Conservation (phyloP, 2,888 invertebrate genomes). For the Dromius quadrimaculatus region DNA sequence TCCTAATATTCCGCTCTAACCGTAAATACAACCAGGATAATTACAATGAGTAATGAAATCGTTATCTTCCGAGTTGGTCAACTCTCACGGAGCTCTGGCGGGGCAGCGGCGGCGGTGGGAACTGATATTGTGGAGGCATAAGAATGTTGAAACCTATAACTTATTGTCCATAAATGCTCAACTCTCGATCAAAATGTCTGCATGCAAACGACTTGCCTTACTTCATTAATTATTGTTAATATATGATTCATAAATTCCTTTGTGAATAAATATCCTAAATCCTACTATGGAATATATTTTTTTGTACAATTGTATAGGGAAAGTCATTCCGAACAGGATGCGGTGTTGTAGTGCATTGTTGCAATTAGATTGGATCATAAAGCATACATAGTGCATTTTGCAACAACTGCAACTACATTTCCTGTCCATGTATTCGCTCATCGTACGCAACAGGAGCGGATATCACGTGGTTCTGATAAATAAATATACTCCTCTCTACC, state of each 20-base stretch:
- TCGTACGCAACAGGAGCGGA: conserved; percentile 20
- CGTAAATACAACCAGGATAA: conserved; percentile 15
- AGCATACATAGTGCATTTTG: conserved; percentile 40
- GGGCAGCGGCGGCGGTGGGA: neutral
- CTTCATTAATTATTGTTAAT: conserved; percentile 35
- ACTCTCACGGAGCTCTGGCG: neutral
- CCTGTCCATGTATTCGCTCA: conserved; percentile 21
- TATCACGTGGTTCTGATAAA: conserved; percentile 25
- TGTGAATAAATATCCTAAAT: no score
- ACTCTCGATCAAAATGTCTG: conserved; percentile 35
- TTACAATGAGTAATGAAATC: conserved; percentile 37
- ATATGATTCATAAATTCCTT: conserved; percentile 24
- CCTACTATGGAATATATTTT: neutral
- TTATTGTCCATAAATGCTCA: conserved; percentile 33
- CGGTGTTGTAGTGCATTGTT: conserved; percentile 28
- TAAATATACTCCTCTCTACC: neutral
- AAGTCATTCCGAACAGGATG: conserved; percentile 27
- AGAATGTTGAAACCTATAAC: conserved; percentile 35
- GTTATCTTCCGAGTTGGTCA: conserved; percentile 27
- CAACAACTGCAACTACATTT: conserved; percentile 41
- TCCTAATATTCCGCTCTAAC: conserved; percentile 27
- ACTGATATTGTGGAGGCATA: conserved; percentile 5
- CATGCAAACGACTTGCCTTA: conserved; percentile 39
- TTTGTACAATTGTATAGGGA: neutral
- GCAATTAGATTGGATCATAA: conserved; percentile 39